Percentiles rank a stretch among this genome's conserved stretches.
Evolutionary conservation across 2,888 invertebrate species (phyloP).

Genomic region (Amblyjoppa proteus): DNA sequence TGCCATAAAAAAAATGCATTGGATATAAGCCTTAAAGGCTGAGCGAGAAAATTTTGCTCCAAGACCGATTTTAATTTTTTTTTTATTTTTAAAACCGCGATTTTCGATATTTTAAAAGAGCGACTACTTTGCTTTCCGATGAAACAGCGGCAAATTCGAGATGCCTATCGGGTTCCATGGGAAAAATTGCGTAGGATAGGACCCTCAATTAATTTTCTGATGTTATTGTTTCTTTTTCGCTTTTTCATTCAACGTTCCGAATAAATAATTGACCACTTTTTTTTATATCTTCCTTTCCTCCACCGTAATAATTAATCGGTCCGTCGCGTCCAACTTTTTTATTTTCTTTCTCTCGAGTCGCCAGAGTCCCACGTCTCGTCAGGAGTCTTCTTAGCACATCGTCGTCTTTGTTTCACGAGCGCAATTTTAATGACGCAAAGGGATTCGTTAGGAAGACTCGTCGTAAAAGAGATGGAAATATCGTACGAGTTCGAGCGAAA

Average conservation of each 20-base stretch:
- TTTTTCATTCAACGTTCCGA: not conserved
- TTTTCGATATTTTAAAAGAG: not conserved
- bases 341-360: constrained; percentile 65
- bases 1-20: no score
- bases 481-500: not conserved
- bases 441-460: constrained; percentile 71
- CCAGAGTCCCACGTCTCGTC: constrained; percentile 20
- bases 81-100: not conserved
- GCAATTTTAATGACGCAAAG: constrained; percentile 72
- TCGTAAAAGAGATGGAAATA: not conserved
- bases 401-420: constrained; percentile 44
- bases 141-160: no score
- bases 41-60: no score
- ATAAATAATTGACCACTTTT: constrained; percentile 9
- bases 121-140: not conserved
- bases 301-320: constrained; percentile 72
- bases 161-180: no score
- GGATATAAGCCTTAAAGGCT: no score
- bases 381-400: constrained; percentile 37
- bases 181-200: no score
- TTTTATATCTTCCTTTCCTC: constrained; percentile 2
- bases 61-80: no score
- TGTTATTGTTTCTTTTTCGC: not conserved
- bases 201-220: not conserved
- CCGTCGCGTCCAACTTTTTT: constrained; percentile 63